Evolutionary conservation across 2,113 vertebrate species (phyloP), one percentile per base, ranked within the genome.

Genomic region (Chascanopsetta lugubris): DNA sequence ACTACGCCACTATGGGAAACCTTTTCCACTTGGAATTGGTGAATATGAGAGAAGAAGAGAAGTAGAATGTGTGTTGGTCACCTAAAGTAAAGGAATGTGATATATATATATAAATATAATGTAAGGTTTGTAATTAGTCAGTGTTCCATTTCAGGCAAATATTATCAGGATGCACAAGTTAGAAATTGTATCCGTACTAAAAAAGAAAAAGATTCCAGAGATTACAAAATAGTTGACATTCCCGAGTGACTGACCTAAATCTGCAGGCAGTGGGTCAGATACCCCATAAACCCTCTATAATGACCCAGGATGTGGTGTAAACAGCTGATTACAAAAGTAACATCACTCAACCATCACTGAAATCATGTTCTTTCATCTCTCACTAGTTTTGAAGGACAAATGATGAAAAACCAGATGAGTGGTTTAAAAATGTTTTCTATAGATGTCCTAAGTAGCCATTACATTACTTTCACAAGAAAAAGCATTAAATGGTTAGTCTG

Each of bases 211-310:
- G n/a, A 68, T 80, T 72, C 56, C 53, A 57, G 54, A 22, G 47
- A 75, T 82, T 68, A 48, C 54, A 38, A 69, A 77, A 81, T 75
- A 64, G 70, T 56, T 67, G 13, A 32, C 67, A 76, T 78, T 51
- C 53, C 51, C 26, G 48, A 72, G 54, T 53, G 46, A 57, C 46
- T 5, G 27, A 54, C 55, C 46, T 80, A 55, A 47, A 77, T 83
- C 75, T 84, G 69, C 40, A 24, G 73, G 27, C 69, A 56, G 71
- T 75, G 75, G 82, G 79, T 86, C 80, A 80, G 73, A 81, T 84
- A 73, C 45, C 83, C 63, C 83, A 81, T 85, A 82, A 88, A 88
- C 69, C 78, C 53, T 87, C 80, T 46, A 32, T 80, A 80, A 83
- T 38, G 47, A 66, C 26, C 22, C 45, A 70, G 34, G 45, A 61